Conservation (phyloP, 2,113 vertebrate genomes). For the Grammomys dolichurus region DNA sequence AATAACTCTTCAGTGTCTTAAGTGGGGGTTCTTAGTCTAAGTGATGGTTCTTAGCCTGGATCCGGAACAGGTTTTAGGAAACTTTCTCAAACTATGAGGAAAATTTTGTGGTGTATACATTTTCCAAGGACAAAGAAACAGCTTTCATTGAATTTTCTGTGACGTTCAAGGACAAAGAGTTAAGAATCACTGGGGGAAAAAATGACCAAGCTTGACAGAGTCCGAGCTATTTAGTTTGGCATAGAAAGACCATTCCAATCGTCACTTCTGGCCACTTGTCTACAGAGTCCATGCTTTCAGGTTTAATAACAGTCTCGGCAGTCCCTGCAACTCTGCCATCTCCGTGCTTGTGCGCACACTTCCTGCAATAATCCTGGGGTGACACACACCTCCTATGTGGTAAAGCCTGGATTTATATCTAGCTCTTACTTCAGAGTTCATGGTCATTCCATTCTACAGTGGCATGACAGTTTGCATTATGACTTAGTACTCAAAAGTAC, state of each 20-base stretch:
- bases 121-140: slow-evolving; percentile 29
- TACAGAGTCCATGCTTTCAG: neutral
- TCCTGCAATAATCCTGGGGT: neutral
- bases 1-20: slow-evolving; percentile 7
- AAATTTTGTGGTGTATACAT: neutral
- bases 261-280: neutral
- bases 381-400: neutral
- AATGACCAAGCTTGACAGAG: neutral
- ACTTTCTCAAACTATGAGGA: slow-evolving; percentile 52
- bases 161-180: neutral
- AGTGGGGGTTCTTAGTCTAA: slow-evolving; percentile 7
- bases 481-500: slow-evolving; percentile 30
- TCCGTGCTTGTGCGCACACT: neutral
- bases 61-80: slow-evolving; percentile 25
- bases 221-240: slow-evolving; percentile 13
- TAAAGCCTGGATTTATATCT: neutral
- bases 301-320: slow-evolving; percentile 39
- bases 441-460: slow-evolving; percentile 10
- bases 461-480: neutral
- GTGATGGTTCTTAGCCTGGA: slow-evolving; percentile 38
- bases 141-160: slow-evolving; percentile 47
- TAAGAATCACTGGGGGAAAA: slow-evolving; percentile 42
- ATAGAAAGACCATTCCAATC: neutral
- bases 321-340: neutral
- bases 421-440: slow-evolving; percentile 46